Conservation (phyloP, 92 coral and sea anemone species). For the Porites rus region DNA sequence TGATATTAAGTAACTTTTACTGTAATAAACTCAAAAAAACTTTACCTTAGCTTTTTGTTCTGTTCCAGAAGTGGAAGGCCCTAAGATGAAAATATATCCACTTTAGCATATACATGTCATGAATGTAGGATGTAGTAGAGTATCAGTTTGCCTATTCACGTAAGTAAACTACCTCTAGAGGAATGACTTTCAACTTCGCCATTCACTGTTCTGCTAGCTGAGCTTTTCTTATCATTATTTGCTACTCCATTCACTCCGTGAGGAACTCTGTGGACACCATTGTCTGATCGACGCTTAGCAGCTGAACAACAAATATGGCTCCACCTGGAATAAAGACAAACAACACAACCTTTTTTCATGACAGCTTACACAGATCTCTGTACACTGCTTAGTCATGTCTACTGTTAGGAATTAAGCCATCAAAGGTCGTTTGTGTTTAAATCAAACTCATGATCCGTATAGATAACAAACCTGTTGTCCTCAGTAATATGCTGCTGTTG, state of each 20-base stretch:
- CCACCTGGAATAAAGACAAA: slow-evolving; percentile 51
- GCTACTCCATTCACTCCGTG: neutral
- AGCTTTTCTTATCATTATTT: neutral
- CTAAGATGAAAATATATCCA: neutral
- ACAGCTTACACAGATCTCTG: no score
- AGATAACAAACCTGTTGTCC: slow-evolving; percentile 72
- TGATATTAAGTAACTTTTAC: no score
- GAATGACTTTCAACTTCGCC: slow-evolving; percentile 26
- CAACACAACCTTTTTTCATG: neutral
- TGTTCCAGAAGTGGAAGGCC: slow-evolving; percentile 2
- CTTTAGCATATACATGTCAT: no score
- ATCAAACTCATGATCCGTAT: neutral
- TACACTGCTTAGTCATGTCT: neutral
- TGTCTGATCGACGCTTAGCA: slow-evolving; percentile 54
- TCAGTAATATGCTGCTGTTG: slow-evolving; percentile 71
- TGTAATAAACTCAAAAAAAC: neutral
- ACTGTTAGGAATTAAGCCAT: no score
- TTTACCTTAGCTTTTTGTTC: slow-evolving; percentile 40
- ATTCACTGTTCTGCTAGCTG: slow-evolving; percentile 49
- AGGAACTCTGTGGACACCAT: slow-evolving; percentile 49
- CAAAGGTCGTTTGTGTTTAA: no score
- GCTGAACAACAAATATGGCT: slow-evolving; percentile 67
- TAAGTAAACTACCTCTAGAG: slow-evolving; percentile 11
- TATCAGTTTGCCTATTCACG: neutral
- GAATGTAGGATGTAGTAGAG: neutral